These are phyloP conservation scores for Leucoma salicis DNA, from an alignment of 2,888 invertebrate species.

Conservation along the genomic window DNA sequence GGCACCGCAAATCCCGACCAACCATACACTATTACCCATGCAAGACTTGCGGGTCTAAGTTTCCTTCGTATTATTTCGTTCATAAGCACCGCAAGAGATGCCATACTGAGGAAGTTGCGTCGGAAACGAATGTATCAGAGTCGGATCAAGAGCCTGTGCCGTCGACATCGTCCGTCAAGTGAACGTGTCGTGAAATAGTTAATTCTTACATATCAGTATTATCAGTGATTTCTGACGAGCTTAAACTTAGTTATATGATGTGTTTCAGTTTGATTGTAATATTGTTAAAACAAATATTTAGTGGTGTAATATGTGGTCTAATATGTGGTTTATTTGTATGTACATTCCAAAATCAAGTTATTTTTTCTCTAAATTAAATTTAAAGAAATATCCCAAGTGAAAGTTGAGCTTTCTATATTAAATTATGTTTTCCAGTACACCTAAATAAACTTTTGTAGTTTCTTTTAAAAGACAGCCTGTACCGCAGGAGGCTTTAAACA, in stretches of 20 bases:
- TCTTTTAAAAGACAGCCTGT: too few relatives aligned
- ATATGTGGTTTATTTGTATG: too few relatives aligned
- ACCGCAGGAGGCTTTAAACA: too few relatives aligned
- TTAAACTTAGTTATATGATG: slow-evolving; percentile 38
- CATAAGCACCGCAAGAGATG: slow-evolving; percentile 95
- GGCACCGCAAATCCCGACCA: slow-evolving; percentile 89
- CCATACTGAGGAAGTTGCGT: slow-evolving; percentile 84
- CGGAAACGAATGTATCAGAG: slow-evolving; percentile 48
- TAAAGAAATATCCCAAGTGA: too few relatives aligned
- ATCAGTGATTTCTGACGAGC: slow-evolving; percentile 47
- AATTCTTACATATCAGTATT: slow-evolving; percentile 55
- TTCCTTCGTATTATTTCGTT: slow-evolving; percentile 96
- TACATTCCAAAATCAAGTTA: too few relatives aligned
- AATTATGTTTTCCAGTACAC: too few relatives aligned
- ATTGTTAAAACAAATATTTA: slow-evolving; percentile 42
- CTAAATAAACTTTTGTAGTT: too few relatives aligned
- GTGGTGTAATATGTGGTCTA: too few relatives aligned
- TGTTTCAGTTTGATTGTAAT: slow-evolving; percentile 38
- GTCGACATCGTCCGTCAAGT: slow-evolving; percentile 42
- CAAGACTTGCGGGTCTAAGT: slow-evolving; percentile 95
- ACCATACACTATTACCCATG: slow-evolving; percentile 96
- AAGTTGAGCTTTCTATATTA: too few relatives aligned
- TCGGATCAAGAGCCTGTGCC: slow-evolving; percentile 21
- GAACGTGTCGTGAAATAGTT: slow-evolving; percentile 34
- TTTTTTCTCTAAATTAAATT: too few relatives aligned